Evolutionary conservation across 2,888 invertebrate species (phyloP).

Genomic region (Camptogramma bilineatum): DNA sequence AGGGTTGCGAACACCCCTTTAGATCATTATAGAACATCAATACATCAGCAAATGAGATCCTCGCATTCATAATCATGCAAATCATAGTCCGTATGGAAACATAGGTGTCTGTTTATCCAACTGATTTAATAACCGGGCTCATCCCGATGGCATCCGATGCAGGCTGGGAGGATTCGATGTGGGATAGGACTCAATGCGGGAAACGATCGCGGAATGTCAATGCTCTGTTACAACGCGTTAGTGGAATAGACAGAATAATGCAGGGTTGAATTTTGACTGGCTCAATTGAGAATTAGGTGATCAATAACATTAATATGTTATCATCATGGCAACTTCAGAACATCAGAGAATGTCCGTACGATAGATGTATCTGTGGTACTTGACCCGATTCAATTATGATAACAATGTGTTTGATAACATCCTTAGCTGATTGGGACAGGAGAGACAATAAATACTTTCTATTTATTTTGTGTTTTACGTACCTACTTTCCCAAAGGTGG

Average conservation of each 20-base stretch:
- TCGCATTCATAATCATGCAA: slow-evolving; percentile 50
- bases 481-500: no score
- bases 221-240: slow-evolving; percentile 73
- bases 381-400: no score
- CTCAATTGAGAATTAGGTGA: not conserved
- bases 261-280: slow-evolving; percentile 55
- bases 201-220: slow-evolving; percentile 68
- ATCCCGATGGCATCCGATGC: slow-evolving; percentile 51
- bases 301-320: not conserved
- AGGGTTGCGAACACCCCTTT: slow-evolving; percentile 17
- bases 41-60: slow-evolving; percentile 33
- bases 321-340: no score
- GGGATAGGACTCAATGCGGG: slow-evolving; percentile 17
- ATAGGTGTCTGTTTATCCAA: slow-evolving; percentile 76
- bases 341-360: no score
- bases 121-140: slow-evolving; percentile 81
- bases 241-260: slow-evolving; percentile 71
- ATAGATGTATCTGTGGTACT: no score
- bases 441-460: no score
- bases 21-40: slow-evolving; percentile 30
- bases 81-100: slow-evolving; percentile 53
- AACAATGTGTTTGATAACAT: no score
- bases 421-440: no score
- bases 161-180: slow-evolving; percentile 52
- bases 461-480: no score